A percentile compares a stretch with the other conserved stretches of the same genome.
phyloP scores from a whole-genome alignment of 2,113 vertebrate genomes.

The Oplegnathus fasciatus region DNA sequence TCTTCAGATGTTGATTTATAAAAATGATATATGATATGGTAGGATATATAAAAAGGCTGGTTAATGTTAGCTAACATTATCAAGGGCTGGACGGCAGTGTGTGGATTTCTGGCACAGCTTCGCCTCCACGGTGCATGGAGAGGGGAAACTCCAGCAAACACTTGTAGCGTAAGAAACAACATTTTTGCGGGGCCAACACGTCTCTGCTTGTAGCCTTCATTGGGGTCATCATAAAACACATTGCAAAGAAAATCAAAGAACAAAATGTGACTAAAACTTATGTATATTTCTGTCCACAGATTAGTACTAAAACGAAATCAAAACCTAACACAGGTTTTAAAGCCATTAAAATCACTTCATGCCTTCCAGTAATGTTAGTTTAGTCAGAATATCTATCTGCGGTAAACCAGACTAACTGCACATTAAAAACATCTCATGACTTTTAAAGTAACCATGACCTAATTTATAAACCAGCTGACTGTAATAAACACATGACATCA shows the following conservation, averaged over 20 bases:
- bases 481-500: background rate
- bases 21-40: too few species aligned
- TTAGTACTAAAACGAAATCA: background rate
- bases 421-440: background rate
- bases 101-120: too few species aligned
- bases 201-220: background rate
- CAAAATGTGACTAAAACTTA: background rate
- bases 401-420: background rate
- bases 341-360: background rate
- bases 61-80: too few species aligned
- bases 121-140: too few species aligned
- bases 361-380: background rate
- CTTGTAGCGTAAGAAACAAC: too few species aligned
- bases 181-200: background rate
- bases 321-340: background rate
- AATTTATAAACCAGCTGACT: constrained; percentile 17
- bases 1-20: too few species aligned
- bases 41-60: too few species aligned
- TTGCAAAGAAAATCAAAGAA: background rate
- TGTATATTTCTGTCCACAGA: background rate
- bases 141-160: background rate
- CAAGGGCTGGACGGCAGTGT: too few species aligned
- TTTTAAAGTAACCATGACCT: background rate
- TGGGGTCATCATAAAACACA: background rate
- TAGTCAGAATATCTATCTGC: background rate